Evolutionary conservation across 2,888 invertebrate species (phyloP).

Genomic region (Cheilosia impressa): DNA sequence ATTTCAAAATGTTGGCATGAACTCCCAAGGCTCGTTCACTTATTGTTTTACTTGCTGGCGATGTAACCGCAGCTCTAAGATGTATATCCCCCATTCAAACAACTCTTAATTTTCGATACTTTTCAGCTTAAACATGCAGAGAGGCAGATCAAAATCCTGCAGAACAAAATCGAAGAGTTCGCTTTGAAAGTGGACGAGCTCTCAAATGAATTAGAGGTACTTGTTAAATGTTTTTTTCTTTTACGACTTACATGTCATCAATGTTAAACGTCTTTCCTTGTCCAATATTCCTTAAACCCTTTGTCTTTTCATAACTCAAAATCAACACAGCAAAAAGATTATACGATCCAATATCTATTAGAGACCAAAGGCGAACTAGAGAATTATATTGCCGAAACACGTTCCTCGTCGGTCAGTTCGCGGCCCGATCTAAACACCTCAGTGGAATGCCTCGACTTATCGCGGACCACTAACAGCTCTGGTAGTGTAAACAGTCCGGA

Average conservation of each 20-base stretch:
- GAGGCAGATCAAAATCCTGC: constrained; percentile 76
- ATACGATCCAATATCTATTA: constrained; percentile 77
- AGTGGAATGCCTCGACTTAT: constrained; percentile 79
- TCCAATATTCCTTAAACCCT: constrained; percentile 36
- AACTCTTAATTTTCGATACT: neutral
- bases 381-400: constrained; percentile 79
- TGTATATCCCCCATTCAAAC: no score
- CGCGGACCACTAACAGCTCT: constrained; percentile 76
- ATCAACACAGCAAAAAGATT: constrained; percentile 76
- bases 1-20: no score
- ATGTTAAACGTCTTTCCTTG: constrained; percentile 30
- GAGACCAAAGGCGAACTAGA: constrained; percentile 80
- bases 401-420: constrained; percentile 77
- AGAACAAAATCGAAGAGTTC: constrained; percentile 78
- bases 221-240: no score
- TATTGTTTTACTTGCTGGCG: no score
- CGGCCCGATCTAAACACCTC: constrained; percentile 79
- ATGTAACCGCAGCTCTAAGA: no score
- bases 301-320: constrained; percentile 39
- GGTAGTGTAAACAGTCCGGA: constrained; percentile 80
- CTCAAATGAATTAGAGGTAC: constrained; percentile 75
- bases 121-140: constrained; percentile 77
- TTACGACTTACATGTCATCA: constrained; percentile 17
- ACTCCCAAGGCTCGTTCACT: no score
- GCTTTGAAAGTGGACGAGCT: constrained; percentile 77